Conservation (phyloP, 2,888 invertebrate genomes). For the Teleogryllus oceanicus region DNA sequence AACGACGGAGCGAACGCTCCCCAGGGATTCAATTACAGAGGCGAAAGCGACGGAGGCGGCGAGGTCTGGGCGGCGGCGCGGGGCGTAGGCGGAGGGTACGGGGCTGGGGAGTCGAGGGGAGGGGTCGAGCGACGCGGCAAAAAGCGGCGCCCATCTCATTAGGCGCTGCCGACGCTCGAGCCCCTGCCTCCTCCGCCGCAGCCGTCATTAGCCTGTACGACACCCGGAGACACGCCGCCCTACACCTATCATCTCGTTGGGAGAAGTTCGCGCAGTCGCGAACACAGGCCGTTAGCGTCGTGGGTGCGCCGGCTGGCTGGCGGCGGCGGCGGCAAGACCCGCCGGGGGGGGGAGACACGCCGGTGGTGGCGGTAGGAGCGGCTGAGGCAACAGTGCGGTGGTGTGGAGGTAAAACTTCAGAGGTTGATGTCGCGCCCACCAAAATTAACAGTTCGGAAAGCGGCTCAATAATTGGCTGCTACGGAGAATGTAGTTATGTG, state of each 20-base stretch:
- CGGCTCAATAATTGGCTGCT: too few species aligned
- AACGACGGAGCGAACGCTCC: background rate
- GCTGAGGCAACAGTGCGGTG: too few species aligned
- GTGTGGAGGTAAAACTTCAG: too few species aligned
- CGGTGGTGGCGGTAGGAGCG: background rate
- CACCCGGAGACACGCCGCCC: constrained; percentile 2
- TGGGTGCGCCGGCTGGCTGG: background rate
- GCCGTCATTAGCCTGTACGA: constrained; percentile 18
- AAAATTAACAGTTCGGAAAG: too few species aligned
- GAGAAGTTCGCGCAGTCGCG: constrained; percentile 11
- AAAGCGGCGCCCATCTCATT: constrained; percentile 6
- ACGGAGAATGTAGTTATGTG: too few species aligned
- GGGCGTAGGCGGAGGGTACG: background rate
- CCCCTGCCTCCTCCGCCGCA: background rate
- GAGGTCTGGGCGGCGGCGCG: background rate
- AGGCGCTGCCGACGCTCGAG: background rate
- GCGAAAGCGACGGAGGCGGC: background rate
- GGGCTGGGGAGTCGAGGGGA: background rate
- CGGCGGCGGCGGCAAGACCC: background rate
- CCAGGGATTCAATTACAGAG: background rate
- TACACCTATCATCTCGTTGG: constrained; percentile 9
- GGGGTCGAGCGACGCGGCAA: background rate
- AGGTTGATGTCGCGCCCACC: too few species aligned
- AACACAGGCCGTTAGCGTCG: constrained; percentile 18
- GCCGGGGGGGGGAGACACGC: background rate